Conservation (phyloP, 2,797 vertebrate species). For the Hypotaenidia okinawae region DNA sequence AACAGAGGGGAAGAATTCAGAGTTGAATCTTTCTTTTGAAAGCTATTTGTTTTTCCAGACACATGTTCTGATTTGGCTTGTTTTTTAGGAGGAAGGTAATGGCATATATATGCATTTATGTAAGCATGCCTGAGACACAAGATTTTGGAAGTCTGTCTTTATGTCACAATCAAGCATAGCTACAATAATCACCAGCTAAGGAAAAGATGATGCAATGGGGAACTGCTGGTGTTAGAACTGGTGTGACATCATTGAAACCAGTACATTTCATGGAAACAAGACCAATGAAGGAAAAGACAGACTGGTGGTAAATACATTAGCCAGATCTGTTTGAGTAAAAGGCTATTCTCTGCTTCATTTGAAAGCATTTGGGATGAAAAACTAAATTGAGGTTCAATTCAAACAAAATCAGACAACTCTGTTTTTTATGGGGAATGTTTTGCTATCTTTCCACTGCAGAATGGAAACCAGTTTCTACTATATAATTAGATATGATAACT, state of each 20-base stretch:
- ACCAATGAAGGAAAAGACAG: background rate
- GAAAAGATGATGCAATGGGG: background rate
- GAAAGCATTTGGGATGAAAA: background rate
- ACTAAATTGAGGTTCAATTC: background rate
- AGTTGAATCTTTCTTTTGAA: background rate
- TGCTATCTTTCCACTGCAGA: background rate
- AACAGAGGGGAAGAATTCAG: background rate
- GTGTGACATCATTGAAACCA: background rate
- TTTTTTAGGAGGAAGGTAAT: background rate
- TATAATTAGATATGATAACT: background rate
- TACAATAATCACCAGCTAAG: background rate
- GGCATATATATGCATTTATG: background rate
- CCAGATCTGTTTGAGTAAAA: background rate
- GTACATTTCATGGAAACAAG: background rate
- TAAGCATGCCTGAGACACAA: background rate
- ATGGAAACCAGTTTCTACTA: background rate
- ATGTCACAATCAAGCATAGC: background rate
- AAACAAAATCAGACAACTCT: background rate
- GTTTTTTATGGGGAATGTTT: background rate
- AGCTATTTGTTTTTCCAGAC: background rate
- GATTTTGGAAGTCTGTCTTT: background rate
- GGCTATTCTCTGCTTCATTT: background rate
- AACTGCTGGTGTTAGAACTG: background rate
- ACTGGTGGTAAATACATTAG: background rate
- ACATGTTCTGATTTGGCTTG: background rate